Percentiles rank a stretch among this genome's conserved stretches.
Conservation (phyloP, 2,797 vertebrate species). For the Garrulus glandarius region DNA sequence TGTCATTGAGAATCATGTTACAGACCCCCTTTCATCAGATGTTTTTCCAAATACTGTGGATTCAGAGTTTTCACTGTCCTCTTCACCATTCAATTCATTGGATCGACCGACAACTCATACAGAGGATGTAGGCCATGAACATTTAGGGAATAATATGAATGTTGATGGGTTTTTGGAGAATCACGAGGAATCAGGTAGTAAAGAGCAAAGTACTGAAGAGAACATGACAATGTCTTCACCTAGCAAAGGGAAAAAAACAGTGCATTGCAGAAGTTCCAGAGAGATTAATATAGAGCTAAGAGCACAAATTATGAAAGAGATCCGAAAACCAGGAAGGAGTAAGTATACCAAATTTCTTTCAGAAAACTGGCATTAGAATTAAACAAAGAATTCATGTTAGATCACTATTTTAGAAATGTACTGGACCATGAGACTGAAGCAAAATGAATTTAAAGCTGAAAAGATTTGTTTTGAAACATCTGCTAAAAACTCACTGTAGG, state of each 20-base stretch:
- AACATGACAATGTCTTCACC: conserved; percentile 76
- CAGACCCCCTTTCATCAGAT: conserved; percentile 76
- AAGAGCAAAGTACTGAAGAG: conserved; percentile 67
- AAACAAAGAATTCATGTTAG: not conserved
- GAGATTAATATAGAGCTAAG: conserved; percentile 87
- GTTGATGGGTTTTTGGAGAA: conserved; percentile 75
- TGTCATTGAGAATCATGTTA: conserved; percentile 83
- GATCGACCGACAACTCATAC: conserved; percentile 72
- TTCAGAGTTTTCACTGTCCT: conserved; percentile 63
- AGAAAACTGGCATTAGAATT: not conserved
- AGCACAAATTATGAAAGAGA: conserved; percentile 92
- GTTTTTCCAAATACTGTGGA: conserved; percentile 65
- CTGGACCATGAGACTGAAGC: not conserved
- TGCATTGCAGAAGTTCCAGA: conserved; percentile 84
- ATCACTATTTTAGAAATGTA: not conserved
- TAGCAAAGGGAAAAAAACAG: conserved; percentile 81
- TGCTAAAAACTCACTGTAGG: not conserved
- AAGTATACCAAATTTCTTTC: conserved; percentile 62
- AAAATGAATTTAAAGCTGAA: not conserved
- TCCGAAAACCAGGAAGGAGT: conserved; percentile 94
- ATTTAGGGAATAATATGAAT: conserved; percentile 64
- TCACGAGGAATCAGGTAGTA: conserved; percentile 69
- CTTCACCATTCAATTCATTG: conserved; percentile 62
- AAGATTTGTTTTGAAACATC: not conserved
- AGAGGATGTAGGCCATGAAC: conserved; percentile 72